phyloP scores from a whole-genome alignment of 1,140 invertebrate genomes.

The Sinella curviseta region DNA sequence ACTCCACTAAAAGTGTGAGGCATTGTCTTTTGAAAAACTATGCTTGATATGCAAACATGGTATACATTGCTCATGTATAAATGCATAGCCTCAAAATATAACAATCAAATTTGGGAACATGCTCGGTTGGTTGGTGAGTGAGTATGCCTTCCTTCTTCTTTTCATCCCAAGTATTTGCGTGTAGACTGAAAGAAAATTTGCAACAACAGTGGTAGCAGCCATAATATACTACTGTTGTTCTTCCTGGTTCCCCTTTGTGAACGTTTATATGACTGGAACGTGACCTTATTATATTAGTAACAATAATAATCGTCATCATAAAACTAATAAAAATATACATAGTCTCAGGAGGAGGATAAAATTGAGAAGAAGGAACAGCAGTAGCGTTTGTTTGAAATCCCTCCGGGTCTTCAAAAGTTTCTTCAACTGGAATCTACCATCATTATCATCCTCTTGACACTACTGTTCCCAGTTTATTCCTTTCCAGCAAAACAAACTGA shows the following conservation, averaged over 20 bases:
- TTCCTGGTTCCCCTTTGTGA: not conserved
- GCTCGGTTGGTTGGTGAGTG: too few species aligned
- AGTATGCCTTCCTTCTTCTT: too few species aligned
- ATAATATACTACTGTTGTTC: not conserved
- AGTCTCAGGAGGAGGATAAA: not conserved
- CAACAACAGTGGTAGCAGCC: too few species aligned
- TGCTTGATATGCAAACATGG: too few species aligned
- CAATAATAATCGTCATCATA: not conserved
- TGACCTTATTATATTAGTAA: conserved; percentile 18
- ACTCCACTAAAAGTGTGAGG: too few species aligned
- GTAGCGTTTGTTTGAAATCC: conserved; percentile 13
- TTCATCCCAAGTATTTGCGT: too few species aligned
- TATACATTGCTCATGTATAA: too few species aligned
- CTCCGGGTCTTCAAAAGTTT: conserved; percentile 14
- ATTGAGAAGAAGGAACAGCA: not conserved
- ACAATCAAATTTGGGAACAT: too few species aligned
- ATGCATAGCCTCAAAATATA: too few species aligned
- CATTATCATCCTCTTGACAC: not conserved
- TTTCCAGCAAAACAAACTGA: not conserved
- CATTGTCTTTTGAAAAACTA: too few species aligned
- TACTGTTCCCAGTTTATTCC: not conserved
- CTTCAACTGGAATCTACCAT: not conserved
- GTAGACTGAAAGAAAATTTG: too few species aligned
- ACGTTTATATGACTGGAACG: not conserved
- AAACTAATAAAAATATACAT: not conserved